A percentile compares a stretch with the other conserved stretches of the same genome.
These are phyloP conservation scores for Antechinus flavipes DNA, from an alignment of 2,113 vertebrate species.

Conservation along the genomic window DNA sequence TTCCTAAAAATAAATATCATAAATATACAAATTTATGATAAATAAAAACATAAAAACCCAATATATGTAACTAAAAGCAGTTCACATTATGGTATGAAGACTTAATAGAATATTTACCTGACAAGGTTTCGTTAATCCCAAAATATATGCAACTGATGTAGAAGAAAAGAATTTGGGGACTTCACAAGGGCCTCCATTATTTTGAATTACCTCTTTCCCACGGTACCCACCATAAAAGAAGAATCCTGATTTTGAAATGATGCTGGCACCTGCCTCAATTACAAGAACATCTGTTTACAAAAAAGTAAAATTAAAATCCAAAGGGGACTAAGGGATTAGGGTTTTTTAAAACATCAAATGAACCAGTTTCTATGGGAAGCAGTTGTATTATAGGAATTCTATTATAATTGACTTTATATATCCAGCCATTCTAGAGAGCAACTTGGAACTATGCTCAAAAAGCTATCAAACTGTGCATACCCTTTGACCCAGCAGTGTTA, in stretches of 20 bases:
- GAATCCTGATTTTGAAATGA: background rate
- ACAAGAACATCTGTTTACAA: background rate
- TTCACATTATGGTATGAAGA: background rate
- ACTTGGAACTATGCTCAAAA: too few relatives aligned
- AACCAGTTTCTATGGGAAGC: background rate
- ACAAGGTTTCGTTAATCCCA: background rate
- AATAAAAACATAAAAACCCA: too few relatives aligned
- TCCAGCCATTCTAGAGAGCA: too few relatives aligned
- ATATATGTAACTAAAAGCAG: background rate
- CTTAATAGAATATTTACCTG: background rate
- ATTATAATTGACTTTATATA: background rate
- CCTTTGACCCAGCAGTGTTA: too few relatives aligned
- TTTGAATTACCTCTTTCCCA: background rate
- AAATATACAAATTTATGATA: too few relatives aligned
- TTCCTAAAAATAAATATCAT: too few relatives aligned
- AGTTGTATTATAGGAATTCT: background rate
- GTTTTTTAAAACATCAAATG: background rate
- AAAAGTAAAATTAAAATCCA: background rate
- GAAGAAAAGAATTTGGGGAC: background rate
- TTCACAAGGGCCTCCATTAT: background rate
- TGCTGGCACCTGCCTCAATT: background rate
- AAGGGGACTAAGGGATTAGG: background rate
- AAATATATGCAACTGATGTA: background rate
- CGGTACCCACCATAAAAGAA: background rate
- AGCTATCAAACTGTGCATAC: too few relatives aligned